Evolutionary conservation across 2,888 invertebrate genomes (phyloP), one percentile per base, ranked within the genome.

Genomic region (Augiades crinisus): DNA sequence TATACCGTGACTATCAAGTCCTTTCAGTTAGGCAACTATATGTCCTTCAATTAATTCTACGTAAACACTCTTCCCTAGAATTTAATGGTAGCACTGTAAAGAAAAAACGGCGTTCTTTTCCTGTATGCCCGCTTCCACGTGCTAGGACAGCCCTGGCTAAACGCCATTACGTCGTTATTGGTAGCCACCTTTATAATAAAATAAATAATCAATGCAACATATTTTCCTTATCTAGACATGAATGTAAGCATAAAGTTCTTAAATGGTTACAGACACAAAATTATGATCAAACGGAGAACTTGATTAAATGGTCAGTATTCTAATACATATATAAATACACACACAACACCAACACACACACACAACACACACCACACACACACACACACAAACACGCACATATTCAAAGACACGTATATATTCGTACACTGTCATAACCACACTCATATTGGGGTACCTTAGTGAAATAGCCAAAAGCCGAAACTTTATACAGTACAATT

Each of bases 271-370:
- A 24, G 2, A 10, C 1, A 24, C 34, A 46, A 16, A 17, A 5
- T 4, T 36, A 46, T 12, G 24, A 46, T 7, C 34, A 46, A 12
- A 31, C 34, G 2, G 45, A 45, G 8, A 8, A n/a, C n/a, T 24
- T 24, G n/a, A 24, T 24, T 2, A 24, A 24, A 24, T 2, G 7
- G 1, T 8, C 24, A 24, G n/a, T n/a, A n/a, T n/a, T n/a, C n/a
- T n/a, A n/a, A n/a, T n/a, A 74, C 85, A 80, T n/a, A n/a, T n/a
- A n/a, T n/a, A n/a, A n/a, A n/a, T n/a, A n/a, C n/a, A n/a, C n/a
- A n/a, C n/a, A n/a, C 77, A 63, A 59, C 67, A 65, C 64, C 66
- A 67, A 64, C 68, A 33, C 14, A 10, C 24, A 16, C 16, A n/a
- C n/a, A n/a, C n/a, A n/a, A n/a, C n/a, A n/a, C n/a, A n/a, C n/a